Percentiles rank a stretch among this genome's conserved stretches.
phyloP scores from a whole-genome alignment of 1,140 invertebrate species.

The Schlechtendalia chinensis region DNA sequence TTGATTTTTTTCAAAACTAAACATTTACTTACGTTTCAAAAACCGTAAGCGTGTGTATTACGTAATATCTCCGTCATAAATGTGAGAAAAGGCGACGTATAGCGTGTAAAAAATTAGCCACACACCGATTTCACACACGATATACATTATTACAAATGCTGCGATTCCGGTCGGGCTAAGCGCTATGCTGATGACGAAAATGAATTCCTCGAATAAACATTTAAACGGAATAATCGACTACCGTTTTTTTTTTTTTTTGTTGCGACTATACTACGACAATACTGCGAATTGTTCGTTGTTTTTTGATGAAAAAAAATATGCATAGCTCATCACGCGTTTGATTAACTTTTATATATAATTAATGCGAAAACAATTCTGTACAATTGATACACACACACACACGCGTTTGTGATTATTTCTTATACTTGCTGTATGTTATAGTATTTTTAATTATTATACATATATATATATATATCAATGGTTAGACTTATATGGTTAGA shows the following conservation, averaged over 20 bases:
- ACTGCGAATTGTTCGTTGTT: constrained; percentile 34
- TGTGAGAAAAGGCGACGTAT: constrained; percentile 1
- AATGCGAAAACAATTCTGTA: not conserved
- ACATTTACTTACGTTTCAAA: not conserved
- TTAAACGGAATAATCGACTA: constrained; percentile 23
- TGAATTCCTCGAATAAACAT: constrained; percentile 6
- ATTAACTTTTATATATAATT: constrained; percentile 22
- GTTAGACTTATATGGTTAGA: too few relatives aligned
- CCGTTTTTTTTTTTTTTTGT: too few relatives aligned
- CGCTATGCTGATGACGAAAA: not conserved
- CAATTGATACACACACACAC: too few relatives aligned
- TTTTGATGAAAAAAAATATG: constrained; percentile 25
- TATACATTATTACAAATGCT: constrained; percentile 30
- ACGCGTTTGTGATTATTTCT: not conserved
- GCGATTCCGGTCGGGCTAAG: constrained; percentile 7
- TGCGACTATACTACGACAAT: constrained; percentile 25
- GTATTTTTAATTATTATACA: too few relatives aligned
- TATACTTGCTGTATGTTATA: not conserved
- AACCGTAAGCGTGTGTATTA: not conserved
- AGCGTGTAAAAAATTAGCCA: not conserved
- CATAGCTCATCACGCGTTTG: constrained; percentile 24
- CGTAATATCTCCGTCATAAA: constrained; percentile 10
- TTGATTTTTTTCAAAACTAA: not conserved
- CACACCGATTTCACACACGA: not conserved
- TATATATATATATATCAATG: too few relatives aligned